phyloP scores from a whole-genome alignment of 2,113 vertebrate species.

The Gadus macrocephalus region DNA sequence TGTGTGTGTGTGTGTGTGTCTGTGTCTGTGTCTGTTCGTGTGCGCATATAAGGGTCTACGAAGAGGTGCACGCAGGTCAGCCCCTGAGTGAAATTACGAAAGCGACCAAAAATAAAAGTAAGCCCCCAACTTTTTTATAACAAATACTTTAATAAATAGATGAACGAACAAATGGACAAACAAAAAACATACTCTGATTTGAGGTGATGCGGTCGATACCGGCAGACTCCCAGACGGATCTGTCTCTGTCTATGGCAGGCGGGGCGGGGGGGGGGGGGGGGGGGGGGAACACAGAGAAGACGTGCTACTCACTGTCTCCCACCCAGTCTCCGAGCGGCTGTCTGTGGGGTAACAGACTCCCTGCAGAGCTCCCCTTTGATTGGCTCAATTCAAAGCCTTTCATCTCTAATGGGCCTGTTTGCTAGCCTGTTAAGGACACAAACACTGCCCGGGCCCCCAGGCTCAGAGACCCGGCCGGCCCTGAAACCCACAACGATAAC shows the following conservation, averaged over 20 bases:
- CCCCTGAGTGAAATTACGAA: too few relatives aligned
- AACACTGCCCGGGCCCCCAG: conserved; percentile 39
- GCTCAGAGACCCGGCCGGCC: conserved; percentile 1
- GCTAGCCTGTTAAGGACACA: conserved; percentile 71
- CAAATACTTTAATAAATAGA: neutral
- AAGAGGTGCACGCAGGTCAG: too few relatives aligned
- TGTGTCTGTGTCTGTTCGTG: too few relatives aligned
- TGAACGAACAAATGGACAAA: neutral
- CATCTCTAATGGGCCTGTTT: conserved; percentile 78
- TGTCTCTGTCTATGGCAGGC: too few relatives aligned
- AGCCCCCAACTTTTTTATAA: too few relatives aligned
- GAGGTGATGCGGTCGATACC: too few relatives aligned
- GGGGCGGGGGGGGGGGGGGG: too few relatives aligned
- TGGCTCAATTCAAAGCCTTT: conserved; percentile 67
- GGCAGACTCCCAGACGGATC: too few relatives aligned
- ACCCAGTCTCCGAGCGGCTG: conserved; percentile 43
- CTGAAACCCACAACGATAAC: neutral
- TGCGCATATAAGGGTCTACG: too few relatives aligned
- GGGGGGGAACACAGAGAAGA: neutral
- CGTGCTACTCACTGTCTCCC: conserved; percentile 9
- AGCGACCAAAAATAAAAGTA: too few relatives aligned
- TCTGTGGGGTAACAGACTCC: conserved; percentile 59
- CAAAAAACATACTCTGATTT: neutral
- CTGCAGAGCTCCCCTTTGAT: conserved; percentile 62
- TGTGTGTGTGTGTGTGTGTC: too few relatives aligned